Conservation (phyloP, 2,888 invertebrate genomes). For the Apoda limacodes region DNA sequence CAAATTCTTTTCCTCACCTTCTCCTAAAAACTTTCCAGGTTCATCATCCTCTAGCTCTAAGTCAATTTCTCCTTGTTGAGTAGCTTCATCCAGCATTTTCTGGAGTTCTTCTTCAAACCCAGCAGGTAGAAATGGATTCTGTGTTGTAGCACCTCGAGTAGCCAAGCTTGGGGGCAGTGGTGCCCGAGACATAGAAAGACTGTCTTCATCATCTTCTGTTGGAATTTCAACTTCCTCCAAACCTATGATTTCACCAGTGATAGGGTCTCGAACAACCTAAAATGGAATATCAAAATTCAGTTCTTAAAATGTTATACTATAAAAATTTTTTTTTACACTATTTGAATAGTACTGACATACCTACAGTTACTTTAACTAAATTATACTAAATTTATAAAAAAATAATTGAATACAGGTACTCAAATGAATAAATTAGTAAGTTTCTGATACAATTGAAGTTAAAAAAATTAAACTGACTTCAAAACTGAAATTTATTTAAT, state of each 20-base stretch:
- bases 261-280: slow-evolving; percentile 77
- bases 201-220: slow-evolving; percentile 52
- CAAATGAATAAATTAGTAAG: too few species aligned
- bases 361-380: too few species aligned
- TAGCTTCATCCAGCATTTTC: slow-evolving; percentile 46
- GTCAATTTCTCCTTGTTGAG: slow-evolving; percentile 41
- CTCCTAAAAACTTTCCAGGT: slow-evolving; percentile 57
- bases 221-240: slow-evolving; percentile 65
- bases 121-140: slow-evolving; percentile 90
- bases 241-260: slow-evolving; percentile 80
- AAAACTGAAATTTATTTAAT: too few species aligned
- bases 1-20: too few species aligned
- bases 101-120: slow-evolving; percentile 75
- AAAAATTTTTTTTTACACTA: too few species aligned
- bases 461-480: too few species aligned
- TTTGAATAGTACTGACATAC: too few species aligned
- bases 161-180: slow-evolving; percentile 79
- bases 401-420: too few species aligned
- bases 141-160: slow-evolving; percentile 80
- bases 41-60: slow-evolving; percentile 50
- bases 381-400: too few species aligned
- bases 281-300: too few species aligned
- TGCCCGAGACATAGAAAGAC: slow-evolving; percentile 79
- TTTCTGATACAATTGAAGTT: too few species aligned
- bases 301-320: too few species aligned